These are phyloP conservation scores for Takifugu ocellatus DNA, from an alignment of 2,797 vertebrate species.

Conservation along the genomic window DNA sequence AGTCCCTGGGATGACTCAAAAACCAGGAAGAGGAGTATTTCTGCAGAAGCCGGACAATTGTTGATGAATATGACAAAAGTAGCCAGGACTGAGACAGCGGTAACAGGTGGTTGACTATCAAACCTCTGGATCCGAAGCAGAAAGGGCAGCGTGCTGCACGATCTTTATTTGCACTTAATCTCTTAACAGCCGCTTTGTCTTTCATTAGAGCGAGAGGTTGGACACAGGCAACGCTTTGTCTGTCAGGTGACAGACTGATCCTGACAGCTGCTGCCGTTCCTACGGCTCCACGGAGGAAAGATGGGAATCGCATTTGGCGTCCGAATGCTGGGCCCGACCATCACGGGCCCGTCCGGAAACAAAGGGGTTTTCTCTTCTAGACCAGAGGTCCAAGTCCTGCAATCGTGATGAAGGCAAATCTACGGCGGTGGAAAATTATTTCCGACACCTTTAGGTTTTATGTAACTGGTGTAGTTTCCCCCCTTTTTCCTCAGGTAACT, in stretches of 20 bases:
- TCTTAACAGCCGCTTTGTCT: constrained; percentile 42
- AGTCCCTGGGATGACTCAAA: not conserved
- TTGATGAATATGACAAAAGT: not conserved
- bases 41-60: not conserved
- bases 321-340: not conserved
- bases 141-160: constrained; percentile 14
- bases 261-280: constrained; percentile 49
- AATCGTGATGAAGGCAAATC: no score
- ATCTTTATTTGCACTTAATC: constrained; percentile 35
- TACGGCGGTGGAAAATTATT: not conserved
- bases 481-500: not conserved
- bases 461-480: not conserved
- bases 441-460: no score
- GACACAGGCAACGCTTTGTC: constrained; percentile 36
- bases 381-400: not conserved
- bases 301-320: constrained; percentile 32
- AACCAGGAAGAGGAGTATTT: not conserved
- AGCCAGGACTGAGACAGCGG: constrained; percentile 3
- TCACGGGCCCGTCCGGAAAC: not conserved
- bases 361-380: not conserved
- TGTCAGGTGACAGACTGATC: constrained; percentile 14
- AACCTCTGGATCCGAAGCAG: not conserved
- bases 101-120: constrained; percentile 24
- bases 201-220: constrained; percentile 31
- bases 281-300: constrained; percentile 2